These are phyloP conservation scores for Amblyraja radiata DNA, from an alignment of 2,797 vertebrate genomes.

Conservation along the genomic window DNA sequence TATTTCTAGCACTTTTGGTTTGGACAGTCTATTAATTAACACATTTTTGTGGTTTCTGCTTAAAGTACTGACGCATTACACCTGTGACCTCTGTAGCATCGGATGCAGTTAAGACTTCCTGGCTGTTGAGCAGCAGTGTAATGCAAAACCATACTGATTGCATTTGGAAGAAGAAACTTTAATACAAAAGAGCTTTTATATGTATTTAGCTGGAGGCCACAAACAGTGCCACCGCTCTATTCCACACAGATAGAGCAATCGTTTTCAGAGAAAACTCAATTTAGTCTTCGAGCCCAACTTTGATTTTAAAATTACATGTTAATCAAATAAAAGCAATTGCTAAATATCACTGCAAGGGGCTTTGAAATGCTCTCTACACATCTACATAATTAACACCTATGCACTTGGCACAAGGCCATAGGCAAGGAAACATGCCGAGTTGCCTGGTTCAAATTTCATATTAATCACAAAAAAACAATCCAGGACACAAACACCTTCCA, in stretches of 20 bases:
- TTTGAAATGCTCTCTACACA: slow-evolving; percentile 7
- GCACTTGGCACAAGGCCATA: not conserved
- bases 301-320: slow-evolving; percentile 25
- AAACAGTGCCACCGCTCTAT: not conserved
- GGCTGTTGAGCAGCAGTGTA: not conserved
- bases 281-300: slow-evolving; percentile 11
- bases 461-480: not conserved
- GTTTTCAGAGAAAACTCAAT: not conserved
- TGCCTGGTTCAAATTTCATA: not conserved
- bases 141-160: not conserved
- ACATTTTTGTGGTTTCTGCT: not conserved
- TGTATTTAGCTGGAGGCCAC: slow-evolving; percentile 26
- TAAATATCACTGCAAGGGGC: slow-evolving; percentile 11
- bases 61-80: not conserved
- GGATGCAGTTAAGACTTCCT: not conserved
- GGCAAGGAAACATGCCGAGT: slow-evolving; percentile 9
- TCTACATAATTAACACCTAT: slow-evolving; percentile 9
- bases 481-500: not conserved
- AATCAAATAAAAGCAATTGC: slow-evolving; percentile 29
- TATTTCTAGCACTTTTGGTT: not conserved
- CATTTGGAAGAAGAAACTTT: not conserved
- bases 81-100: not conserved
- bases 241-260: not conserved
- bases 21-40: not conserved
- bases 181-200: not conserved